Conservation (phyloP, 1,140 invertebrate species). For the Diachasma alloeum region DNA sequence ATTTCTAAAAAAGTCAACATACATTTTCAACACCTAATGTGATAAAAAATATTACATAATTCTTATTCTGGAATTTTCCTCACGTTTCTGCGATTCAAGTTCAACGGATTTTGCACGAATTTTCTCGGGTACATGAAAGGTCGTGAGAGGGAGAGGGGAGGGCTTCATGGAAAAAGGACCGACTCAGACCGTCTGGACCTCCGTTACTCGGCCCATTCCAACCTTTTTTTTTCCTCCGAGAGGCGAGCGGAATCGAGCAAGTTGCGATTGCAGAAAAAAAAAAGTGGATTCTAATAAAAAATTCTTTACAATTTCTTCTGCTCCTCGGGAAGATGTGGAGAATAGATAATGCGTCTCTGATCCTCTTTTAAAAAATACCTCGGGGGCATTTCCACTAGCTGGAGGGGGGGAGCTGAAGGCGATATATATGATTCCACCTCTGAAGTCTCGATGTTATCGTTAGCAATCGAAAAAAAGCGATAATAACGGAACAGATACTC, state of each 20-base stretch:
- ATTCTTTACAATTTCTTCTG: neutral
- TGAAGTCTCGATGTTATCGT: neutral
- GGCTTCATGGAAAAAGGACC: neutral
- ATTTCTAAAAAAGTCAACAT: neutral
- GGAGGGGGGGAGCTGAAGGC: neutral
- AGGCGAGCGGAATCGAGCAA: neutral
- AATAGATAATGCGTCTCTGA: neutral
- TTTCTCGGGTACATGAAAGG: neutral
- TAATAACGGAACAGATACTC: neutral
- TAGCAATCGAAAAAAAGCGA: neutral
- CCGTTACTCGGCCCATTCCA: too few relatives aligned
- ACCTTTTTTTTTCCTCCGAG: neutral
- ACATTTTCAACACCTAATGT: neutral
- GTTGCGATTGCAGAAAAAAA: neutral
- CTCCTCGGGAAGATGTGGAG: neutral
- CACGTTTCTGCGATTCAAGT: neutral
- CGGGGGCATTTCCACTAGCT: neutral
- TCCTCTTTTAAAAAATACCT: neutral
- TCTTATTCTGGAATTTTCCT: neutral
- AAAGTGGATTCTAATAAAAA: neutral
- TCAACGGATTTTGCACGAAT: neutral
- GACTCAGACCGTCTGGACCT: neutral
- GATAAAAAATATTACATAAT: neutral
- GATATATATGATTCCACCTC: neutral
- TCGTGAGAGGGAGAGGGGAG: neutral